Evolutionary conservation across 2,797 vertebrate genomes (phyloP).

Genomic region (Acropternis orthonyx): DNA sequence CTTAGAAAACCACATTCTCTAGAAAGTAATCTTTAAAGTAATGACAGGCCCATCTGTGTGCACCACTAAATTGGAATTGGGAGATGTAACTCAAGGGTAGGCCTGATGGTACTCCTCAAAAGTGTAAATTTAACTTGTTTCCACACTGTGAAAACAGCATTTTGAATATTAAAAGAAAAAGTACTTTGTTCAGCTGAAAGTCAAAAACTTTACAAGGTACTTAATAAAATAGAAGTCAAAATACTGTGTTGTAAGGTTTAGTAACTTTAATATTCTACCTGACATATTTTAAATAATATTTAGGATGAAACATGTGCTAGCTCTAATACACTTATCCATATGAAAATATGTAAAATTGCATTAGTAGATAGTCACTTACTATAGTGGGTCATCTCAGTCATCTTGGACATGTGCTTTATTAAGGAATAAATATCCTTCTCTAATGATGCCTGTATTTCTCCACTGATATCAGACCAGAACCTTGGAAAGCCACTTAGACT

Average conservation of each 20-base stretch:
- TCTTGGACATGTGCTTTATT: neutral
- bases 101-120: neutral
- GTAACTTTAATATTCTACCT: neutral
- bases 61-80: neutral
- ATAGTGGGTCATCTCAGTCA: neutral
- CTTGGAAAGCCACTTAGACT: neutral
- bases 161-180: slow-evolving; percentile 13
- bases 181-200: neutral
- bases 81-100: neutral
- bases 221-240: slow-evolving; percentile 22
- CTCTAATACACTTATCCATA: neutral
- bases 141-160: neutral
- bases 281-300: neutral
- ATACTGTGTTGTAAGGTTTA: neutral
- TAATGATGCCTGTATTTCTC: neutral
- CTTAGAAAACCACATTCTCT: neutral
- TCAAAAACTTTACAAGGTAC: neutral
- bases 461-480: neutral
- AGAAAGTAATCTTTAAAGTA: slow-evolving; percentile 43
- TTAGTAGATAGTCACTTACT: neutral
- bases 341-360: neutral
- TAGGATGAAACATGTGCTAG: neutral
- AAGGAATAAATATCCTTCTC: neutral
- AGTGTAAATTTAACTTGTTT: slow-evolving; percentile 23
- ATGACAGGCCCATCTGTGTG: slow-evolving; percentile 34